Base-by-base conservation (phyloP, 2,888 invertebrate species). In the Pristionchus entomophagus region DNA sequence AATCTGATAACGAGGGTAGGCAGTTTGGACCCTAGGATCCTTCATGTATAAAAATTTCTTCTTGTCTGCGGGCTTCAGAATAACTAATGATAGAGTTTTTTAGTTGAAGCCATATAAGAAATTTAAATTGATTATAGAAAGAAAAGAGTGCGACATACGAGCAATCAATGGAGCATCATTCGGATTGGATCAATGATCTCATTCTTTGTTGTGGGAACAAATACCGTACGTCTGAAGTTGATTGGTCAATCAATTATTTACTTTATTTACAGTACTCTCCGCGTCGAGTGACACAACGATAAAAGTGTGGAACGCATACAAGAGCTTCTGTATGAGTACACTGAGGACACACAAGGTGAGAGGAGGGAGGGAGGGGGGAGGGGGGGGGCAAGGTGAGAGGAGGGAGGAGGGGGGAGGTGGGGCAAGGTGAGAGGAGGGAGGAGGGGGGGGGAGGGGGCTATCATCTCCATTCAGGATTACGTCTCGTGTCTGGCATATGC, bases 111-210 rank as follows among this genome's bases (percentile, higher is more conserved):
- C n/a, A n/a, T n/a, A n/a, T n/a, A n/a, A n/a, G n/a, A n/a, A 10
- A 59, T 6, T 29, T 14, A 6, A 17, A 32, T 62, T 19, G 22
- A 22, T 59, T 59, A 0, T 19, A 84, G 84, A 89, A 87, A 77
- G 82, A 49, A 22, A 87, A 86, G 19, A 82, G 78, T 32, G 90
- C 96, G 96, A 84, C 98, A 32, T 92, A 97, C 94, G 95, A 97
- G 88, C 97, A 97, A 93, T 97, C 98, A 49, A 97, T 99, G 97
- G 99, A 99, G 94, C 99, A 99, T 94, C 99, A 99, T 94, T 99
- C 98, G 3, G 99, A 99, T 94, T 99, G 99, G 99, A 98, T 99
- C 81, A 99, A 99, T 94, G 99, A 99, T 94, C 97, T 99, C 94
- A 97, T 99, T 59, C 95, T 99, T 45, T 99, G 99, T 94, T 98